Percentiles rank a stretch among this genome's conserved stretches.
phyloP scores from a whole-genome alignment of 2,888 invertebrate genomes.

The Stenurella melanura region DNA sequence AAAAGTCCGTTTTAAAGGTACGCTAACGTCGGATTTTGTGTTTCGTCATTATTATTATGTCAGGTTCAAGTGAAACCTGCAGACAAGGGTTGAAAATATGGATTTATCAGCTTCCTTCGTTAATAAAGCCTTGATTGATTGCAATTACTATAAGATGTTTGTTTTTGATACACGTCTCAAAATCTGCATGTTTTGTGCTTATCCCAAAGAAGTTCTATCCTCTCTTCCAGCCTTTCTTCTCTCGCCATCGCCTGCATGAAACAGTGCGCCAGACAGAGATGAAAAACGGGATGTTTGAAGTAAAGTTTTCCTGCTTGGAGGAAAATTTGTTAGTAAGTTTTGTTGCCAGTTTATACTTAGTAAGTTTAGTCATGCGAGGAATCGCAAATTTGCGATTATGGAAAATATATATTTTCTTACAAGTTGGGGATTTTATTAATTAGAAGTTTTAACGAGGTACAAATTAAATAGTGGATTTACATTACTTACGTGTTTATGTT shows the following conservation, averaged over 20 bases:
- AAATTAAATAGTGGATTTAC: constrained; percentile 54
- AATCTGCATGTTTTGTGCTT: constrained; percentile 70
- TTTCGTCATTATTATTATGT: constrained; percentile 33
- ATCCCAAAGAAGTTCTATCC: constrained; percentile 49
- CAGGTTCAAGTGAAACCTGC: constrained; percentile 47
- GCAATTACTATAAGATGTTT: constrained; percentile 73
- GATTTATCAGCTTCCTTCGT: constrained; percentile 49
- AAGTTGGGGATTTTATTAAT: constrained; percentile 58
- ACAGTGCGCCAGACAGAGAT: constrained; percentile 42
- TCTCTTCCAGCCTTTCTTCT: constrained; percentile 30
- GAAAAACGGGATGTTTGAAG: constrained; percentile 49
- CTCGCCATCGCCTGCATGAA: constrained; percentile 22
- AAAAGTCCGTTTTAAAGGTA: neutral
- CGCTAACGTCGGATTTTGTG: neutral
- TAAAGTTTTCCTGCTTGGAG: constrained; percentile 56
- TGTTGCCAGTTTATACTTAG: constrained; percentile 70
- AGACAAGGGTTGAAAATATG: constrained; percentile 53
- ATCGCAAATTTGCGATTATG: constrained; percentile 72
- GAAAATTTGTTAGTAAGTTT: constrained; percentile 67
- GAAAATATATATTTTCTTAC: constrained; percentile 67
- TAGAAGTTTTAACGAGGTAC: constrained; percentile 59
- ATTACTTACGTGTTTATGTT: constrained; percentile 3
- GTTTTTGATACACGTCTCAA: constrained; percentile 72
- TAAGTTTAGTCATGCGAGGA: constrained; percentile 72
- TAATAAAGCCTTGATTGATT: constrained; percentile 70